A percentile compares a stretch with the other conserved stretches of the same genome.
Evolutionary conservation across 2,888 invertebrate species (phyloP).

Genomic region (Steinernema carpocapsae): DNA sequence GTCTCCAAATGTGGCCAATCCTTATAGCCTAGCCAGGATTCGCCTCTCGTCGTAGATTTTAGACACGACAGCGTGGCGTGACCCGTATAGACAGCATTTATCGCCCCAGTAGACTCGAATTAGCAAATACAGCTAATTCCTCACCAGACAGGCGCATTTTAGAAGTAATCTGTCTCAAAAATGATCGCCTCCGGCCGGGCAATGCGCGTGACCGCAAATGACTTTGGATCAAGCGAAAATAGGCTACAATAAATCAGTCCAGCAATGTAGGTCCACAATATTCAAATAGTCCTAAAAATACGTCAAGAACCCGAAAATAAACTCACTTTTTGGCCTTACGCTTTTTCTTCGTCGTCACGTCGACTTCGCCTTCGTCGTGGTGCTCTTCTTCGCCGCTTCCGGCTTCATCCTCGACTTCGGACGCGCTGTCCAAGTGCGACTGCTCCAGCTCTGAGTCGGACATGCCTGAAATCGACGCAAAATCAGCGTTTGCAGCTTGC

Average conservation of each 20-base stretch:
- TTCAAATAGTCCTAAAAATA: not conserved
- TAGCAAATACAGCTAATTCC: no score
- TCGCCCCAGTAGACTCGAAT: no score
- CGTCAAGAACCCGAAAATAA: not conserved
- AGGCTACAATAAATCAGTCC: not conserved
- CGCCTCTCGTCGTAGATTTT: no score
- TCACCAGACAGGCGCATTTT: no score
- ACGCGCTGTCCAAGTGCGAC: not conserved
- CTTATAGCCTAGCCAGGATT: no score
- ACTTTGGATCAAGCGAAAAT: not conserved
- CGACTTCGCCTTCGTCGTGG: not conserved
- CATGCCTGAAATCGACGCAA: constrained; percentile 9
- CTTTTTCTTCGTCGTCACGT: not conserved
- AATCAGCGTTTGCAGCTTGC: no score
- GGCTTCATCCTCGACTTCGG: not conserved
- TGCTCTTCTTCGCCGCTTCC: not conserved
- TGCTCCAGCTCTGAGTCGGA: constrained; percentile 15
- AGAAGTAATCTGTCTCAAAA: no score
- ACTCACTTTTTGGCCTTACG: not conserved
- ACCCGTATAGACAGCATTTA: no score
- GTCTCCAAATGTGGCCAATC: no score
- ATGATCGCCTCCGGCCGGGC: no score
- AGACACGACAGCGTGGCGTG: no score
- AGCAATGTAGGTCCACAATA: not conserved
- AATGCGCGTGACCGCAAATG: not conserved